Percentiles rank a stretch among this genome's conserved stretches.
Evolutionary conservation across 1,140 invertebrate species (phyloP).

Genomic region (Drosophila ohnishii): DNA sequence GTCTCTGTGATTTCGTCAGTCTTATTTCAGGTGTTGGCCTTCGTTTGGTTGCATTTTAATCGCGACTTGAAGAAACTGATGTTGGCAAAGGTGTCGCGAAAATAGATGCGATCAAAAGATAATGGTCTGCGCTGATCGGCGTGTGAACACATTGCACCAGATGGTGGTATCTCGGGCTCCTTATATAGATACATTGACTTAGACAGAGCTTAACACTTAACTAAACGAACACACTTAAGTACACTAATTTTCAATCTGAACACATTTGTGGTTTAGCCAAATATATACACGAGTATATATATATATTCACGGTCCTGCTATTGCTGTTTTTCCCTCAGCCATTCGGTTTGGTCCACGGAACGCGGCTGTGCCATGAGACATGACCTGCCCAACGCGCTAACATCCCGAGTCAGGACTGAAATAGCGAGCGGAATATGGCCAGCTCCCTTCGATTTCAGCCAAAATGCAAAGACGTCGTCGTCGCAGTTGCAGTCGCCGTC

Average conservation of each 20-base stretch:
- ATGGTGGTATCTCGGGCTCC: constrained; percentile 40
- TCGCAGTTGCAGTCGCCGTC: constrained; percentile 20
- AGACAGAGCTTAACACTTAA: constrained; percentile 42
- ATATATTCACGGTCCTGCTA: constrained; percentile 31
- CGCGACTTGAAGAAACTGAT: constrained; percentile 82
- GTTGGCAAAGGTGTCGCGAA: constrained; percentile 81
- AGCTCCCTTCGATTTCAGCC: constrained; percentile 56
- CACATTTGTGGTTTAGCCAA: constrained; percentile 36
- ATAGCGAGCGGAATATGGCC: constrained; percentile 31
- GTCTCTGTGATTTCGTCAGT: constrained; percentile 55
- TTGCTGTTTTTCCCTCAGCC: constrained; percentile 33
- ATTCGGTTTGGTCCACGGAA: constrained; percentile 62
- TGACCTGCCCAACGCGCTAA: constrained; percentile 83
- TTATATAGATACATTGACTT: constrained; percentile 49
- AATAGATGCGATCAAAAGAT: constrained; percentile 76
- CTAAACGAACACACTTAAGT: constrained; percentile 41
- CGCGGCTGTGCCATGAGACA: constrained; percentile 75
- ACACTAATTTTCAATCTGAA: constrained; percentile 44
- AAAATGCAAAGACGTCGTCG: constrained; percentile 33
- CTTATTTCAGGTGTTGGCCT: constrained; percentile 71
- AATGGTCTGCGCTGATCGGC: constrained; percentile 58
- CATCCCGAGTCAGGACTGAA: constrained; percentile 83
- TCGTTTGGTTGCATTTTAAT: constrained; percentile 67
- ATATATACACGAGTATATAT: constrained; percentile 20
- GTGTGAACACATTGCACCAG: constrained; percentile 76